Evolutionary conservation across 2,888 invertebrate species (phyloP), one percentile per base, ranked within the genome.

Genomic region (Yponomeuta plumbellus): DNA sequence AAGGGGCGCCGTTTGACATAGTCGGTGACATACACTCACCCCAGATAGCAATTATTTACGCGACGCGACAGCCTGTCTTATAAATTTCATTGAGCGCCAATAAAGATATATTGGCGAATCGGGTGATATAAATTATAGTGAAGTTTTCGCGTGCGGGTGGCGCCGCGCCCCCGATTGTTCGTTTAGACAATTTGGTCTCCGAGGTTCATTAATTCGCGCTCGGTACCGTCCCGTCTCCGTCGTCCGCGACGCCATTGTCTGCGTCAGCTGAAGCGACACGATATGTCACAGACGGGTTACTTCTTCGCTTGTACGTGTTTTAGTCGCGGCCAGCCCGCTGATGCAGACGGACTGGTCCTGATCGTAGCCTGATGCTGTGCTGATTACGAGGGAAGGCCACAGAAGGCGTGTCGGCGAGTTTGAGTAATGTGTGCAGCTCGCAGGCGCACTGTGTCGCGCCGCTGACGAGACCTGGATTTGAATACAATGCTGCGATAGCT

Each of bases 401-500:
- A 65, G 44, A 66, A 63, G 20, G 52, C 67, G 74, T 76, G 23
- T 76, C 70, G 70, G 69, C 70, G 71, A 76, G 76, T 79, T 80
- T 83, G 82, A 84, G 78, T 81, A 80, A 83, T 80, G 78, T 17
- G 44, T 52, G 44, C 44, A 52, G 13, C 34, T 13, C 13, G 44
- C 17, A 17, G 76, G 73, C 74, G 74, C 74, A 74, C 75, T 74
- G 72, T 74, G 76, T 75, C 75, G 72, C 74, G 71, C 70, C 70
- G 72, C 75, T 83, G 86, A 84, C 83, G 85, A 80, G 78, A 40
- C 75, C 72, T 71, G 76, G 75, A 91, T 91, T 91, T 88, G 85
- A 90, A 91, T 91, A 91, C 90, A 91, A 91, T 91, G 78, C 84
- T 70, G 80, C 86, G 83, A 88, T 88, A 86, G 78, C 86, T 87